These are phyloP conservation scores for Drosophila quadrilineata DNA, from an alignment of 1,140 invertebrate species.

Conservation along the genomic window DNA sequence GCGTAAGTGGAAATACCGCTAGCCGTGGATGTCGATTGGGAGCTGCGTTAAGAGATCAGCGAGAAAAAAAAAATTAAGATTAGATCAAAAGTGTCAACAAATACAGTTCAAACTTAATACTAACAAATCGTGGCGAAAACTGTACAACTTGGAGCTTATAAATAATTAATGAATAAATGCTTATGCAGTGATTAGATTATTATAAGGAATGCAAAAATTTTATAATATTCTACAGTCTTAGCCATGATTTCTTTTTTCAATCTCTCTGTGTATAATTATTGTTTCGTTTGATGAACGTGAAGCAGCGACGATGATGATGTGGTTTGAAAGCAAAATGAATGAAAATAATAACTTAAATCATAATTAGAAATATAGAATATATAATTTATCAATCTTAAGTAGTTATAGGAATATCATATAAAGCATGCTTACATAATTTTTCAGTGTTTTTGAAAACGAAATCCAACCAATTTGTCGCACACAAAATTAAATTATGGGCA, in stretches of 20 bases:
- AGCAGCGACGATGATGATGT: conserved; percentile 13
- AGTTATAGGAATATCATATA: conserved; percentile 55
- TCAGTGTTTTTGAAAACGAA: conserved; percentile 75
- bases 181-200: background rate
- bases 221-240: conserved; percentile 1
- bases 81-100: background rate
- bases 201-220: background rate
- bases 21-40: conserved; percentile 81
- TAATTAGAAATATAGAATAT: conserved; percentile 12
- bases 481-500: conserved; percentile 71
- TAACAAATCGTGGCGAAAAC: background rate
- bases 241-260: conserved; percentile 7
- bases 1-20: conserved; percentile 81
- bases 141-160: no score
- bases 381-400: conserved; percentile 44
- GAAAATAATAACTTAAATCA: conserved; percentile 10
- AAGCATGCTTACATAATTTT: conserved; percentile 81
- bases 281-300: conserved; percentile 12
- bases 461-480: conserved; percentile 67
- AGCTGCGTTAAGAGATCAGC: conserved; percentile 81
- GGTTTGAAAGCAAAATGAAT: conserved; percentile 27
- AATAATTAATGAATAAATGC: conserved; percentile 4
- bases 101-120: background rate
- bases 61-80: background rate
- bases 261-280: conserved; percentile 12